phyloP scores from a whole-genome alignment of 2,888 invertebrate species.

The Eupithecia abbreviata region DNA sequence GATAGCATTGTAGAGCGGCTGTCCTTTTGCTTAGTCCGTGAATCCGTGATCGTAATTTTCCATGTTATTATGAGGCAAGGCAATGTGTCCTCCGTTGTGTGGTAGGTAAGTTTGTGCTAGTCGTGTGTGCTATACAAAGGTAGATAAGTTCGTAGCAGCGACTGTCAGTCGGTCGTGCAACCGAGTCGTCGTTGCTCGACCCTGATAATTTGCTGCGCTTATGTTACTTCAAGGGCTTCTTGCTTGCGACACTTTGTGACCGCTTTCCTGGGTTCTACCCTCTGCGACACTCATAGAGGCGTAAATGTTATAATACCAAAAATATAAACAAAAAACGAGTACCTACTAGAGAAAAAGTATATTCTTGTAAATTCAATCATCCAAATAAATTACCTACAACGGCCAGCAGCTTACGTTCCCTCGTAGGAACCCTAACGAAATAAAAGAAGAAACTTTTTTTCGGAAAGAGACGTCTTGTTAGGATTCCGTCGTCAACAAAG shows the following conservation, averaged over 20 bases:
- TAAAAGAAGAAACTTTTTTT: not conserved
- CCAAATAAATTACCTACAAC: not conserved
- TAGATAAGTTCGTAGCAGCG: constrained; percentile 66
- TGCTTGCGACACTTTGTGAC: constrained; percentile 75
- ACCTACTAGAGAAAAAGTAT: not conserved
- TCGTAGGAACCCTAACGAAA: not conserved
- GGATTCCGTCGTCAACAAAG: not conserved
- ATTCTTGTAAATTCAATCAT: not conserved
- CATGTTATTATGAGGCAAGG: constrained; percentile 56
- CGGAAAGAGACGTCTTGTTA: not conserved
- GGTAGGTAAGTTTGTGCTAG: no score
- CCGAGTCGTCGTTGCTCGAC: constrained; percentile 74
- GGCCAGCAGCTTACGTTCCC: not conserved
- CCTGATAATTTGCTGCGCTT: constrained; percentile 83
- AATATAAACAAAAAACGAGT: not conserved
- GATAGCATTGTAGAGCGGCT: constrained; percentile 56
- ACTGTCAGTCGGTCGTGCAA: constrained; percentile 63
- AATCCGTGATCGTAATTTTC: constrained; percentile 73
- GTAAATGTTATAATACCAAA: not conserved
- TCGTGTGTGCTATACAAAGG: constrained; percentile 39
- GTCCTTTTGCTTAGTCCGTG: constrained; percentile 68
- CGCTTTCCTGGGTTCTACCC: constrained; percentile 72
- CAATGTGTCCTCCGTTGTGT: constrained; percentile 52
- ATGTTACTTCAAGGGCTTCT: constrained; percentile 83
- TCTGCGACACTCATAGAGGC: constrained; percentile 51